Base-by-base conservation (phyloP, 2,888 invertebrate species). In the Limnephilus auricula region DNA sequence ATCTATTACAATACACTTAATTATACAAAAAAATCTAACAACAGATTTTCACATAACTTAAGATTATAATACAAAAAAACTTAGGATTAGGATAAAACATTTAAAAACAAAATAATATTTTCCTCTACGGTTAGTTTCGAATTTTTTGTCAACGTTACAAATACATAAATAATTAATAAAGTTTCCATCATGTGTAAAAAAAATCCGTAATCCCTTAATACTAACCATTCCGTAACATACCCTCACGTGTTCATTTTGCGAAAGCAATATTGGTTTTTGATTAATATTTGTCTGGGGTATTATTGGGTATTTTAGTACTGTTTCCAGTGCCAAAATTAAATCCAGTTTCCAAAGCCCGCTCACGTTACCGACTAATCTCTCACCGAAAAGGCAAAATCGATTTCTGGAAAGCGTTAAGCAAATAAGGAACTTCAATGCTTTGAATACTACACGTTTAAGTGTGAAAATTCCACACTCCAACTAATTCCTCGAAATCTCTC, bases 271-370 rank as follows among this genome's bases (percentile, higher is more conserved):
- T 80, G 32, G 30, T 13, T 80, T 31, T 80, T 18, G 30, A 80
- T 80, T 80, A 80, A 31, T 32, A 80, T 32, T 80, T 80, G 32
- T 32, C 32, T 32, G 18, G 32, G 32, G 32, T 80, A 80, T 80
- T 80, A 32, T 80, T 31, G 80, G 32, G 80, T 80, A 80, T 80
- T 80, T 80, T 80, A 80, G 80, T 80, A 32, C 80, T 80, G 30
- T 32, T 80, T 32, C 31, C 32, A 31, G 31, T 4, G 31, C 30
- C 80, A 6, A 80, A 80, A 80, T 80, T 80, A 32, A 80, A 80
- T 80, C 80, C 80, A 31, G 32, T 32, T 80, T 32, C 80, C 80
- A 80, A 32, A 80, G 18, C 80, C 80, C 79, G 31, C 79, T 79
- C 31, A 79, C 79, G 80, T 31, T 31, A 31, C 31, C 13, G 31